Evolutionary conservation across 2,797 vertebrate species (phyloP), one percentile per base, ranked within the genome.

Genomic region (Novumbra hubbsi): DNA sequence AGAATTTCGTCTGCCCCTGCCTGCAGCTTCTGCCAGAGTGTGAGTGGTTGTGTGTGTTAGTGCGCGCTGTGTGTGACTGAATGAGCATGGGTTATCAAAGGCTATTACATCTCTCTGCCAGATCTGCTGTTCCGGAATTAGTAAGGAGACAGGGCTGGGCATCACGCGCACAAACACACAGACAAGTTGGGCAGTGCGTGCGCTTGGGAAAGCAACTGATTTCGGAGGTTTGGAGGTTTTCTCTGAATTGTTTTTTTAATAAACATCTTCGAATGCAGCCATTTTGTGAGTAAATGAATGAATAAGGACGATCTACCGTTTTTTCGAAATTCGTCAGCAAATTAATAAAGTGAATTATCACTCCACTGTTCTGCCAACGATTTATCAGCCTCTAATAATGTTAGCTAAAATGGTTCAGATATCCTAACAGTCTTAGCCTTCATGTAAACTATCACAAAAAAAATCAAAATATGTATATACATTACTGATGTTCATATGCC

Each of bases 1-100:
- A 89, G 83, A 81, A 7, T 90, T 83, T 86, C 87, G 3, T 64
- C 48, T 83, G 88, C 84, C 84, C 77, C 78, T 74, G 55, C 68
- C 85, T 71, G 28, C 65, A 66, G 64, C 17, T 32, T 2, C 17
- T 66, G 45, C 67, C 67, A 28, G 68, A 15, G 81, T 86, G 62
- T 49, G 68, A 24, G 69, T 62, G 73, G 76, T 68, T 45, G 41
- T 45, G 41, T 45, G 41, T 45, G 41, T 79, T 72, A 50, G 41
- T 45, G 41, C 14, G 41, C 14, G 41, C 14, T 14, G 21, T 57
- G 19, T 55, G 52, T 21, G 27, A 19, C 49, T 28, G 27, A 27
- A 30, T 48, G 8, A 19, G 8, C 27, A 16, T 38, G 32, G 66
- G 7, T 1, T 11, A 68, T 27, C 76, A 74, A 0, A 19, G 12